Base-by-base conservation (phyloP, 2,888 invertebrate species). In the Spialia ferax region DNA sequence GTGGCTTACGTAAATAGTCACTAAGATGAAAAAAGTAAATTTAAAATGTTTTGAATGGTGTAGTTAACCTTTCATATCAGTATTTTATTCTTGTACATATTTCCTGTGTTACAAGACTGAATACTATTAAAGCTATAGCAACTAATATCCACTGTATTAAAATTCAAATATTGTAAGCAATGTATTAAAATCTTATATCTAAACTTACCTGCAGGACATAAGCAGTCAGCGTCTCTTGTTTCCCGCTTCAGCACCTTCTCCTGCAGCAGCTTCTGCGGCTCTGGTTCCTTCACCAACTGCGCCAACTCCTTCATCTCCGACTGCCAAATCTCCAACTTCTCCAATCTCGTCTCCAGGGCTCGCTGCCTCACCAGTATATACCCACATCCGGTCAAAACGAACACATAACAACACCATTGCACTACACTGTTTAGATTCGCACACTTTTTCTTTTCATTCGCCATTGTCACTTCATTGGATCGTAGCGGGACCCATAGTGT, bases 131-230 rank as follows among this genome's bases (percentile, higher is more conserved):
- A n/a, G 35, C 35, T 35, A 35, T 13, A 13, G 13, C 2, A 13
- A 4, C 13, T 35, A 35, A 2, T 13, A 4, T n/a, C n/a, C n/a
- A n/a, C n/a, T n/a, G 4, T 13, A 13, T 1, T 11, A 1, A 35
- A 11, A 35, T 35, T 26, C 26, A 11, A 11, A 35, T 13, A 11
- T 18, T 15, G 18, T 18, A 3, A 3, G n/a, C 42, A 2, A 45
- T 15, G 15, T 1, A 20, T 22, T 22, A 3, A 22, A 6, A 6
- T n/a, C n/a, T 56, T 35, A 35, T 29, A 32, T 15, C 55, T 56
- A 35, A 61, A 79, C 89, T 81, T 73, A 91, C 93, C 93, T 93
- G 89, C 79, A 71, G 93, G 93, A 83, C 93, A 93, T 22, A 85
- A 79, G 82, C 93, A 93, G 71, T 93, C 93, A 5, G 83, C 85